Evolutionary conservation across 2,113 vertebrate species (phyloP).

Genomic region (Neodontobutis hainanensis): DNA sequence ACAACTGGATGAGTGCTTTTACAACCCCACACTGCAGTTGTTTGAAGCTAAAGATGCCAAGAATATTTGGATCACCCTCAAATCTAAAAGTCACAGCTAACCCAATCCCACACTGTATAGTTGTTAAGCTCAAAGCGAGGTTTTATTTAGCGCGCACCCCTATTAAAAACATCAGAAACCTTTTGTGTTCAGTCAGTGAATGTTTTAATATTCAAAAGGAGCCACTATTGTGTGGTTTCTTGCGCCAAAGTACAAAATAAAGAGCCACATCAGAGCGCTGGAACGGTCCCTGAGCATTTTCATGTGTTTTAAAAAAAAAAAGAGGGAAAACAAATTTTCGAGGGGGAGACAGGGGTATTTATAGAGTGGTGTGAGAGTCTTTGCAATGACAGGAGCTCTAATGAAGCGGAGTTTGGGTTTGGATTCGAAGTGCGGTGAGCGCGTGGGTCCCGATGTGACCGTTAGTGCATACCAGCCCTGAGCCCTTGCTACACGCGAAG

Average conservation of each 20-base stretch:
- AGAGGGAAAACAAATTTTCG: constrained; percentile 81
- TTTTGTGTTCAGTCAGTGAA: constrained; percentile 75
- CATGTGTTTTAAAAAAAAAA: constrained; percentile 71
- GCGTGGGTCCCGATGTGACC: constrained; percentile 69
- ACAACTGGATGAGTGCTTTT: constrained; percentile 1
- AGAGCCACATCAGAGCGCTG: constrained; percentile 81
- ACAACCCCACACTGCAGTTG: constrained; percentile 23
- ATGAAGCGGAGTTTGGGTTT: constrained; percentile 76
- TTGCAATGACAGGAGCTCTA: constrained; percentile 75
- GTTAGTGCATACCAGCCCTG: constrained; percentile 68
- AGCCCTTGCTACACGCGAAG: constrained; percentile 68
- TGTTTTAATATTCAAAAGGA: constrained; percentile 83
- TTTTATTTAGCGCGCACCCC: constrained; percentile 77
- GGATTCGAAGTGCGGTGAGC: constrained; percentile 76
- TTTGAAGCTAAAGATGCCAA: constrained; percentile 62
- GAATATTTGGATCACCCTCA: constrained; percentile 73
- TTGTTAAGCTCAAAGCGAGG: constrained; percentile 75
- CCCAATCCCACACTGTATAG: constrained; percentile 74
- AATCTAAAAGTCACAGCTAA: constrained; percentile 67
- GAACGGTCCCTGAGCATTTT: constrained; percentile 78
- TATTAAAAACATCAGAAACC: constrained; percentile 80
- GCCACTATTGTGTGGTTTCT: constrained; percentile 80
- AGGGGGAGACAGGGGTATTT: constrained; percentile 77
- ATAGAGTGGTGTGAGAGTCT: constrained; percentile 81
- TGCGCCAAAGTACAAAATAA: constrained; percentile 78